A percentile compares a stretch with the other conserved stretches of the same genome.
phyloP scores from a whole-genome alignment of 1,140 invertebrate species.

The Brachionus manjavacas region DNA sequence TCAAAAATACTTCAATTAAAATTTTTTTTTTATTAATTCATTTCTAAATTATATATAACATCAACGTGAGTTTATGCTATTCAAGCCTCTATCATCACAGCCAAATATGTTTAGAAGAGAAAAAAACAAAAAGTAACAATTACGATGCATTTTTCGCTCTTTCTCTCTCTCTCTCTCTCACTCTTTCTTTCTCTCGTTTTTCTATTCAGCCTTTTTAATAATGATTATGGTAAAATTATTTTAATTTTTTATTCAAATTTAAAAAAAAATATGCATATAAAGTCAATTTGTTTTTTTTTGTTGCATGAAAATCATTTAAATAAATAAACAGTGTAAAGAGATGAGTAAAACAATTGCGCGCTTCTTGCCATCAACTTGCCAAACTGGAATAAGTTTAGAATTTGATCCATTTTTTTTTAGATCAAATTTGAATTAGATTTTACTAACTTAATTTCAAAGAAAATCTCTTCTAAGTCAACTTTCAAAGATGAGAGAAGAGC shows the following conservation, averaged over 20 bases:
- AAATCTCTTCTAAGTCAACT: not conserved
- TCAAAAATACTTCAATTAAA: not conserved
- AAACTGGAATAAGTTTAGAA: not conserved
- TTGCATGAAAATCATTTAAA: no score
- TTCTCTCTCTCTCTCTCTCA: not conserved
- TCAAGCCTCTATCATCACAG: not conserved
- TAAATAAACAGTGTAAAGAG: no score
- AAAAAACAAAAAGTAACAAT: not conserved
- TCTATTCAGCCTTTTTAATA: not conserved
- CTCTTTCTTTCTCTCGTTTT: not conserved
- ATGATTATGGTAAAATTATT: not conserved
- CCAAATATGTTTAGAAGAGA: not conserved
- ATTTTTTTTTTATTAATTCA: not conserved
- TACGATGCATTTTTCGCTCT: not conserved
- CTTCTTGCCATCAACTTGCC: not conserved
- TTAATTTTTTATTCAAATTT: not conserved
- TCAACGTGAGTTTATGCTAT: not conserved
- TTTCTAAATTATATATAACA: slow-evolving; percentile 1
- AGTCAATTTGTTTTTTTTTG: not conserved
- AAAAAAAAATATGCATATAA: not conserved
- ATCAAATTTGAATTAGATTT: not conserved
- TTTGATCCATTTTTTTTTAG: not conserved
- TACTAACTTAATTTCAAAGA: not conserved
- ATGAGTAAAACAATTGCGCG: not conserved
- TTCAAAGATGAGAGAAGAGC: not conserved